Evolutionary conservation across 1,140 invertebrate genomes (phyloP).

Genomic region (Hyphantria cunea): DNA sequence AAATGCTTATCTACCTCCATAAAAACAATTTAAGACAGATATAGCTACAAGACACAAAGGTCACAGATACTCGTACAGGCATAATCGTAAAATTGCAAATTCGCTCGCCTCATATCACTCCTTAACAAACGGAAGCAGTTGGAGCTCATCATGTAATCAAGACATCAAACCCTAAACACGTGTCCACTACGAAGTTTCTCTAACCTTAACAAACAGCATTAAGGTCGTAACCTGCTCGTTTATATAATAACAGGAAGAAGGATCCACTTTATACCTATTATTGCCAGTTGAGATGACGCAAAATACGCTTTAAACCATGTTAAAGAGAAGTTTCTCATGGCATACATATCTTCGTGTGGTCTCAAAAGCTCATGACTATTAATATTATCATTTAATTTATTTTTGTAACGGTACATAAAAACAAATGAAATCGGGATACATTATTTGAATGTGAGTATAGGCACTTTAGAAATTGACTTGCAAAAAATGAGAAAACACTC

Average conservation of each 20-base stretch:
- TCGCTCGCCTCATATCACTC: background rate
- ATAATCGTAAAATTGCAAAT: background rate
- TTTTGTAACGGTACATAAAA: too few species aligned
- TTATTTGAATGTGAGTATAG: too few species aligned
- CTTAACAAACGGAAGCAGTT: conserved; percentile 7
- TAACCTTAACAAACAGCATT: conserved; percentile 20
- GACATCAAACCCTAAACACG: conserved; percentile 3
- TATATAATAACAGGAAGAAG: conserved; percentile 26
- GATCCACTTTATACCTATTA: background rate
- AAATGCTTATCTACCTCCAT: background rate
- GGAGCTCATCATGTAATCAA: conserved; percentile 26
- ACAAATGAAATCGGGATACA: too few species aligned
- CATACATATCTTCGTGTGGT: too few species aligned
- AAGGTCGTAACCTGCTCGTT: conserved; percentile 20
- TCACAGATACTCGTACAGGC: background rate
- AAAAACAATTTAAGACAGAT: background rate
- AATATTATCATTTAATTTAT: too few species aligned
- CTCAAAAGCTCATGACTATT: too few species aligned
- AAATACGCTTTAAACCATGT: too few species aligned
- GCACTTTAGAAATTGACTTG: too few species aligned
- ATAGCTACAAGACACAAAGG: background rate
- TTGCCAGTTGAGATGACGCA: background rate
- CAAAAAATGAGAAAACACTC: too few species aligned
- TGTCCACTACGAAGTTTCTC: background rate
- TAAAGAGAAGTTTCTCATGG: too few species aligned